phyloP scores from a whole-genome alignment of 1,140 invertebrate genomes.

The Luehdorfia chinensis region DNA sequence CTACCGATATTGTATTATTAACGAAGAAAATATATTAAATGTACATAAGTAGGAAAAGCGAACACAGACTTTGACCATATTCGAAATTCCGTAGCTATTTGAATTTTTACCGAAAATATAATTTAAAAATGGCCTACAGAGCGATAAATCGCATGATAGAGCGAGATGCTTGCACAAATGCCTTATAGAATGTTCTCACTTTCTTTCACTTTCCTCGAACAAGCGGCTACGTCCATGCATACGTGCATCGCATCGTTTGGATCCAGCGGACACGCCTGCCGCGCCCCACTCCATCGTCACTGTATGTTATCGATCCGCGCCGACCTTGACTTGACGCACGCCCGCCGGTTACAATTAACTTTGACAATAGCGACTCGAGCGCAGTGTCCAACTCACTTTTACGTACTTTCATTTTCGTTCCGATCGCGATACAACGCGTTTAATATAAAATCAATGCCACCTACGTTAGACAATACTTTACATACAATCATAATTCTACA shows the following conservation, averaged over 20 bases:
- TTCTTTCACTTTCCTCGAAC: conserved; percentile 64
- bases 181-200: conserved; percentile 61
- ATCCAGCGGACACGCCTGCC: conserved; percentile 13
- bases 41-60: no score
- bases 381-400: conserved; percentile 31
- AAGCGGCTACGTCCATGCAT: conserved; percentile 39
- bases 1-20: conserved; percentile 18
- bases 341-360: conserved; percentile 56
- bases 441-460: no score
- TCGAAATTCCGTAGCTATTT: no score
- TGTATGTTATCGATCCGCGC: conserved; percentile 48
- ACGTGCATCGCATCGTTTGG: conserved; percentile 43
- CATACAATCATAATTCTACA: no score
- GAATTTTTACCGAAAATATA: no score
- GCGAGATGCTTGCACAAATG: background rate
- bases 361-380: conserved; percentile 52
- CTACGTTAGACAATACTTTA: no score
- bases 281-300: conserved; percentile 22
- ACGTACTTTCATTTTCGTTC: conserved; percentile 42
- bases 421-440: background rate
- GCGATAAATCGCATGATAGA: no score
- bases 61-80: no score
- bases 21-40: conserved; percentile 26
- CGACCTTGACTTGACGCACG: conserved; percentile 58
- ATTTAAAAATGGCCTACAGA: no score